These are phyloP conservation scores for Lacanobia oleracea DNA, from an alignment of 2,888 invertebrate genomes.

Conservation along the genomic window DNA sequence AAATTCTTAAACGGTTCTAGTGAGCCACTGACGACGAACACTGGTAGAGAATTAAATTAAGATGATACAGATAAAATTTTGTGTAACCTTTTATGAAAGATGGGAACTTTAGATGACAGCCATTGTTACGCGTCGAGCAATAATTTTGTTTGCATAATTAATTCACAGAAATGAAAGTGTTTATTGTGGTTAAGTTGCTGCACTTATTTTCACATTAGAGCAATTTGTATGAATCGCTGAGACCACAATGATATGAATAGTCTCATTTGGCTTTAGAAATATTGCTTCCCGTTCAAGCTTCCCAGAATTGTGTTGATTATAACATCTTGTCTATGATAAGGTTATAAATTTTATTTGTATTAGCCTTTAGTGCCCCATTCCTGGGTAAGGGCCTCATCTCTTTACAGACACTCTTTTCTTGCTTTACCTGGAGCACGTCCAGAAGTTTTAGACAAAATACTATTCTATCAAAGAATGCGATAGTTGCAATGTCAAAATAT, in stretches of 20 bases:
- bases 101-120: slow-evolving; percentile 69
- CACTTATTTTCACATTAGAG: slow-evolving; percentile 67
- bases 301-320: slow-evolving; percentile 36
- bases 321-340: slow-evolving; percentile 7
- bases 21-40: slow-evolving; percentile 40
- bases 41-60: slow-evolving; percentile 58
- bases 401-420: too few species aligned
- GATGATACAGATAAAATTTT: slow-evolving; percentile 62
- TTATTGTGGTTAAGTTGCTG: slow-evolving; percentile 56
- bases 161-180: slow-evolving; percentile 74
- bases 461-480: too few species aligned
- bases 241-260: slow-evolving; percentile 35
- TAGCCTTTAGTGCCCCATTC: too few species aligned
- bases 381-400: too few species aligned
- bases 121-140: slow-evolving; percentile 60
- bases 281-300: slow-evolving; percentile 21
- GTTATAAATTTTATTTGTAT: not conserved
- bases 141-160: slow-evolving; percentile 68
- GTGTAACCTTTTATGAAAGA: slow-evolving; percentile 66
- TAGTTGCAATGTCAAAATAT: too few species aligned
- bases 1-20: slow-evolving; percentile 58
- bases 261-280: slow-evolving; percentile 36
- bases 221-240: slow-evolving; percentile 50
- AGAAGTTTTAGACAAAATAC: too few species aligned
- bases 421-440: too few species aligned